Base-by-base conservation (phyloP, 2,888 invertebrate species). In the Pristionchus arcanus region DNA sequence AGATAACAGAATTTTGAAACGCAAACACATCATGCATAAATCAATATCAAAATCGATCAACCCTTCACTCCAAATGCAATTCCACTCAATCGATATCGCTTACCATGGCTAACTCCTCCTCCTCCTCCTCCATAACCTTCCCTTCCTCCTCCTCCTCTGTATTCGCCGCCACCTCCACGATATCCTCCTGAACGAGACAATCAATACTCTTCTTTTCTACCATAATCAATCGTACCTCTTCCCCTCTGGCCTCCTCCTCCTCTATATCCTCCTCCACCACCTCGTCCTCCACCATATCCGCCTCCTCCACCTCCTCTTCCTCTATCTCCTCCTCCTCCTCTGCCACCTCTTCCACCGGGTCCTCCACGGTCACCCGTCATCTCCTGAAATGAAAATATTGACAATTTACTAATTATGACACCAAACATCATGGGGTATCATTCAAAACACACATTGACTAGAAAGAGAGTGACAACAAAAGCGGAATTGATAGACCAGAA, bases 301-400 rank as follows among this genome's bases (percentile, higher is more conserved):
- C 81, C 31, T 16, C 31, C 53, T 53, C 84, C 55, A 15, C 55
- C 84, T 55, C 84, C 55, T 9, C 59, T 19, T 11, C 84, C 84
- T 19, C 37, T 19, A 19, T 59, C 31, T 31, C 84, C 84, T 49
- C 84, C 53, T 83, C 83, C 28, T 83, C 83, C 83, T 77, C 77
- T 42, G 16, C 42, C 42, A 49, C 81, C 49, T 42, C 81, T 16
- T n/a, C 81, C n/a, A n/a, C n/a, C 42, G 42, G 42, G 21, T 83
- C 83, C 53, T 53, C 83, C 84, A 34, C 84, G 37, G 84, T 59
- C 84, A 59, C 84, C 81, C 49, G 81, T 81, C 81, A 81, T 81
- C 16, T 81, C 81, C 81, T 81, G 28, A 3, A 28, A n/a, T 42
- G 5, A 34, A 16, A 42, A 25, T 7, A 77, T 31, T 77, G 15